Base-by-base conservation (phyloP, 2,888 invertebrate genomes). In the Scaptomyza polygonia region DNA sequence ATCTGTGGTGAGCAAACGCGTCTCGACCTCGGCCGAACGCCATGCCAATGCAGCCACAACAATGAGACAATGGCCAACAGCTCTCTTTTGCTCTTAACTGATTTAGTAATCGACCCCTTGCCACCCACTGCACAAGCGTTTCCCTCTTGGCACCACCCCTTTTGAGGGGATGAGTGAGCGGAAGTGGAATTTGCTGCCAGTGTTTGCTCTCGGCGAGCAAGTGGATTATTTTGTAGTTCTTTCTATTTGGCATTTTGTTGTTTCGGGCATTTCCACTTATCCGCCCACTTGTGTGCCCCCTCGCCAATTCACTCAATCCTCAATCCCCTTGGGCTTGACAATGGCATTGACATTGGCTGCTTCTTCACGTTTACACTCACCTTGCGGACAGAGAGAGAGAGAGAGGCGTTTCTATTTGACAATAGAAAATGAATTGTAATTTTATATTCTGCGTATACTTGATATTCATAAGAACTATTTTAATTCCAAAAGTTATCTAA, bases 221-320 rank as follows among this genome's bases (percentile, higher is more conserved):
- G 65, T 65, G 63, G 82, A 82, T 87, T 81, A 85, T 85, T 85
- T 76, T 65, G 62, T 74, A 65, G 79, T 62, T 59, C 62, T 77
- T 79, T 70, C 51, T 57, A 42, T 67, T 75, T 73, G 63, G 56
- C 57, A 59, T 67, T 72, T 69, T 58, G 44, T 56, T 56, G 25
- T 58, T 57, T 59, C 43, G 40, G 39, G 34, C 44, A 63, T 67
- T 57, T 54, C 18, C 43, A 27, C 42, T 27, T 45, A 12, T 12
- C 27, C 58, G 25, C n/a, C 27, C 59, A 14, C 21, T 30, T 27
- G 18, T 39, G 14, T 0, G 8, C 14, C 42, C 3, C 12, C 42
- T 21, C 34, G 3, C 34, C 16, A 21, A n/a, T n/a, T n/a, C n/a
- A n/a, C n/a, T n/a, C n/a, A n/a, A n/a, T n/a, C n/a, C 32, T 29